Base-by-base conservation (phyloP, 2,797 vertebrate species). In the Natrix natrix region DNA sequence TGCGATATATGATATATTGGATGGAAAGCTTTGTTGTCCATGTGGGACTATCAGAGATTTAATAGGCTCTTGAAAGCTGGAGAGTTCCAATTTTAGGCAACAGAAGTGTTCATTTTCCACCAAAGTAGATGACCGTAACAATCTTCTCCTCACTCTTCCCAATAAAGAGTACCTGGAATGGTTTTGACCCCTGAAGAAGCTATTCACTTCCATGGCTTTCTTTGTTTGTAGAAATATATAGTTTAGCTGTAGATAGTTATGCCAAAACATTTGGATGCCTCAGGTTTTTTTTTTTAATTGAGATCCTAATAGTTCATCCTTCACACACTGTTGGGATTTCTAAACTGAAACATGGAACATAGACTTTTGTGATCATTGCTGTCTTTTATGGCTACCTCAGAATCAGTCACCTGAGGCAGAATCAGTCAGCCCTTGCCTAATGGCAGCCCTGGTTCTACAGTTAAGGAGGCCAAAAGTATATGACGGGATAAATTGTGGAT, bases 31-130 rank as follows among this genome's bases (percentile, higher is more conserved):
- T 69, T 69, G 14, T 32, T 69, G n/a, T 69, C n/a, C 32, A 32
- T 7, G 32, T 17, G n/a, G 66, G n/a, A 16, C n/a, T 6, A 16
- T 69, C 13, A 32, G 14, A 66, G 63, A 66, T 69, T 69, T 32
- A 32, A 69, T 3, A 32, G 66, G n/a, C 16, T 69, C 66, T 92
- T 91, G 90, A 94, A 92, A 24, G 87, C 74, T 95, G 88, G 92
- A 2, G n/a, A 87, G 5, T 78, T 86, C 66, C 5, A 32, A 32
- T 69, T 69, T 32, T 69, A 69, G 66, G 66, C 66, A 69, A 69
- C n/a, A 69, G n/a, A 69, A 69, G 14, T 16, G 13, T 69, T 69
- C n/a, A 32, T 69, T 69, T 69, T 32, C 12, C n/a, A 32, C 5
- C 14, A 8, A 69, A 69, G n/a, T 69, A 69, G n/a, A 69, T 69